Conservation (phyloP, 2,888 invertebrate genomes). For the Trichopoda pennipes region DNA sequence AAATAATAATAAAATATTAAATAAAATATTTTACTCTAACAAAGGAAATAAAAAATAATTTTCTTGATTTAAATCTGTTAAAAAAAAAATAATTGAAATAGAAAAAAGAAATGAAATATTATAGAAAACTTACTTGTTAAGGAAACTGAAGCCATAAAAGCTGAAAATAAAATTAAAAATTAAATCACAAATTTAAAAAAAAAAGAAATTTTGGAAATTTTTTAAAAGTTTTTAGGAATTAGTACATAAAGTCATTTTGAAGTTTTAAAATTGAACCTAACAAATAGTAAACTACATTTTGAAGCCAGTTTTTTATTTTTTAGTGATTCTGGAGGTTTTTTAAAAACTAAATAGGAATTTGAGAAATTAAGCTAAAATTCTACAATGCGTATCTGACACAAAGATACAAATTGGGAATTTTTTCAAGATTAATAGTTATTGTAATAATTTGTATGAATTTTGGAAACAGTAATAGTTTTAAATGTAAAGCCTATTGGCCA, state of each 20-base stretch:
- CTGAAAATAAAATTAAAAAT: too few species aligned
- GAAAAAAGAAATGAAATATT: not conserved
- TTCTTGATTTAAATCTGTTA: not conserved
- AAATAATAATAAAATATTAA: too few species aligned
- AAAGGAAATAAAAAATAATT: not conserved
- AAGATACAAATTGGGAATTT: too few species aligned
- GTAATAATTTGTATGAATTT: too few species aligned
- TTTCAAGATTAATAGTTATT: too few species aligned
- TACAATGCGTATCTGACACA: too few species aligned
- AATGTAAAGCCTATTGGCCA: too few species aligned
- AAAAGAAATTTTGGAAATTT: not conserved
- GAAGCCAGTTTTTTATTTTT: not conserved
- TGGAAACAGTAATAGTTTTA: too few species aligned
- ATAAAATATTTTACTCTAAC: not conserved
- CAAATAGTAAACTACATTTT: not conserved
- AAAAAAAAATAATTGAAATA: not conserved
- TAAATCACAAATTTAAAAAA: too few species aligned
- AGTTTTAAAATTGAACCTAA: not conserved
- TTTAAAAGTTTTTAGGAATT: not conserved
- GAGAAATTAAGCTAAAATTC: not conserved
- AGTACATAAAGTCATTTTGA: not conserved
- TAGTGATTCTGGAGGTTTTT: constrained; percentile 1
- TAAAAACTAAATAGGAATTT: not conserved
- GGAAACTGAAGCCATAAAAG: too few species aligned
- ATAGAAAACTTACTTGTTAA: too few species aligned